phyloP scores from a whole-genome alignment of 1,140 invertebrate genomes.

The Atta texana region DNA sequence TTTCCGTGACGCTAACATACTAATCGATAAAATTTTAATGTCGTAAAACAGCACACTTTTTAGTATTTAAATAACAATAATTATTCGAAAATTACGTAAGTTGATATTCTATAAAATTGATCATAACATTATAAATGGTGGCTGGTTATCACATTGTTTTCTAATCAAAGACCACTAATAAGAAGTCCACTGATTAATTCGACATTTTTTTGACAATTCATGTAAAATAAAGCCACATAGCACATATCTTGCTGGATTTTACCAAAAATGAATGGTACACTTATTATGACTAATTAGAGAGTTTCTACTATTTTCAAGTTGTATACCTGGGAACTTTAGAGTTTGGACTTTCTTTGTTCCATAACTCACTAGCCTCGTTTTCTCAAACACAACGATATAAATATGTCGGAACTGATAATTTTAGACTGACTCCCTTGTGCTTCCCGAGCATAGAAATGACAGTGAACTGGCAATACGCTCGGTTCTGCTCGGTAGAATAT shows the following conservation, averaged over 20 bases:
- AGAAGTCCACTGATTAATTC: too few species aligned
- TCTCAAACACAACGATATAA: background rate
- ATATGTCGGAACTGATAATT: conserved; percentile 30
- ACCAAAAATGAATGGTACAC: too few species aligned
- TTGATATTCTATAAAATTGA: too few species aligned
- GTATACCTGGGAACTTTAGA: too few species aligned
- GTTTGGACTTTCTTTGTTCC: background rate
- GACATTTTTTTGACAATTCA: too few species aligned
- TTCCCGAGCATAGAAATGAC: conserved; percentile 29
- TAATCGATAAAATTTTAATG: background rate
- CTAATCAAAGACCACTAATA: too few species aligned
- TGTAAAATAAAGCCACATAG: too few species aligned
- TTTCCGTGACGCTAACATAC: background rate
- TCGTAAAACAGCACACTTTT: background rate
- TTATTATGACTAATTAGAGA: too few species aligned
- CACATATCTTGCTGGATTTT: too few species aligned
- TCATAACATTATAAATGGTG: too few species aligned
- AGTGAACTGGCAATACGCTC: conserved; percentile 24
- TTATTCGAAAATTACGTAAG: too few species aligned
- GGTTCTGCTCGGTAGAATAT: conserved; percentile 38
- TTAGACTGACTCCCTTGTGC: conserved; percentile 8
- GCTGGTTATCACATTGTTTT: background rate
- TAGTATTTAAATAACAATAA: background rate
- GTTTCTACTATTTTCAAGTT: background rate
- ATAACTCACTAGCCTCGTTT: background rate